Percentiles rank a stretch among this genome's conserved stretches.
Conservation (phyloP, 2,113 vertebrate genomes). For the Atherinomorus stipes region DNA sequence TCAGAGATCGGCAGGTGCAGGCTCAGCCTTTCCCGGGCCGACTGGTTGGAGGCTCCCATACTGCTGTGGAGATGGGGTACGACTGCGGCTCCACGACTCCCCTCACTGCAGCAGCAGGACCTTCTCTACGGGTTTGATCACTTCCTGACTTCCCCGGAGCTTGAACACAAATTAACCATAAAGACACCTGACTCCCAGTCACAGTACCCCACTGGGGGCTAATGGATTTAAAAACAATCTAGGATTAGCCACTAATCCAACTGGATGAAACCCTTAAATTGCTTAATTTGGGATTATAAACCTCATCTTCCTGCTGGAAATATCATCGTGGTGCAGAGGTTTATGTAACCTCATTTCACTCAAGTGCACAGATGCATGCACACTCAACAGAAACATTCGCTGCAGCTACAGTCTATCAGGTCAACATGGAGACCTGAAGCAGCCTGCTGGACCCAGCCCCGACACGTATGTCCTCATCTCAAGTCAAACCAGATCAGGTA, state of each 20-base stretch:
- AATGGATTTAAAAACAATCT: slow-evolving; percentile 20
- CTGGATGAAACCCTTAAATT: slow-evolving; percentile 22
- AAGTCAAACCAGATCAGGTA: slow-evolving; percentile 59
- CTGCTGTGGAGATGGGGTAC: slow-evolving; percentile 90
- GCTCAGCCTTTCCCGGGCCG: slow-evolving; percentile 84
- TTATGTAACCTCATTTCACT: slow-evolving; percentile 33
- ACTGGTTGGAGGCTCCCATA: slow-evolving; percentile 84
- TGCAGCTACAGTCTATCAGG: slow-evolving; percentile 22
- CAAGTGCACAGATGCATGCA: slow-evolving; percentile 54
- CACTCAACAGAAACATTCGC: slow-evolving; percentile 40
- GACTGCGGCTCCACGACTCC: slow-evolving; percentile 91
- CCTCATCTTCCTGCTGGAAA: slow-evolving; percentile 19
- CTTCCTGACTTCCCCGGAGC: neutral
- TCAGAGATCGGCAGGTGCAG: slow-evolving; percentile 92
- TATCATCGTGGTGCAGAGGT: slow-evolving; percentile 37
- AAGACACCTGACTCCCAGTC: slow-evolving; percentile 19
- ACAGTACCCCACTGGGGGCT: neutral
- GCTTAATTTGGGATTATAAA: neutral
- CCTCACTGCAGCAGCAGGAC: slow-evolving; percentile 88
- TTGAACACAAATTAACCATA: slow-evolving; percentile 25
- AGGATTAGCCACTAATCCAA: slow-evolving; percentile 26
- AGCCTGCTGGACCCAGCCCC: slow-evolving; percentile 1
- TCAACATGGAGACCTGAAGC: neutral
- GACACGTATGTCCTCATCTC: slow-evolving; percentile 8
- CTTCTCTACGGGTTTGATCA: slow-evolving; percentile 85